A percentile compares a stretch with the other conserved stretches of the same genome.
Conservation (phyloP, 2,797 vertebrate species). For the Garrulus glandarius region DNA sequence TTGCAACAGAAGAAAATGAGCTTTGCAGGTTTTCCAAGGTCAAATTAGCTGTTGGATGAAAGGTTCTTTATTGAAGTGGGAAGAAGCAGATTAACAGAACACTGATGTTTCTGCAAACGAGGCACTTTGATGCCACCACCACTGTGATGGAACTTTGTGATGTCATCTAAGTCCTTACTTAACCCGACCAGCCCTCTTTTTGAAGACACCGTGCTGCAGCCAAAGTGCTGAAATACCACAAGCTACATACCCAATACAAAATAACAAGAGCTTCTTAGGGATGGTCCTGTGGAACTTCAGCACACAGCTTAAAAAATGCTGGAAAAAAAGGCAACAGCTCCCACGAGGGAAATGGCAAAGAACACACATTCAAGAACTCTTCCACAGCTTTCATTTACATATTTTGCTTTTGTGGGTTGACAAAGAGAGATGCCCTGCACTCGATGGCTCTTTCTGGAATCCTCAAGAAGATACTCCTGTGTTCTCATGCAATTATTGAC, state of each 20-base stretch:
- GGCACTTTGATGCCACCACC: neutral
- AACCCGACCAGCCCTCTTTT: neutral
- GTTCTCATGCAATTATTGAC: neutral
- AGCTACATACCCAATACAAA: neutral
- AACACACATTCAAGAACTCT: neutral
- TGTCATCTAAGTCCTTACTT: neutral
- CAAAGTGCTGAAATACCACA: neutral
- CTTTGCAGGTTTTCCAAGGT: neutral
- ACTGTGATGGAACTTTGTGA: neutral
- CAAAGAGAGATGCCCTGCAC: neutral
- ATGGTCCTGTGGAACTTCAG: neutral
- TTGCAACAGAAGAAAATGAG: neutral
- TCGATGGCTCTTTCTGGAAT: fast-evolving
- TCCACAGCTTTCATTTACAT: neutral
- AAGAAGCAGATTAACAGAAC: neutral
- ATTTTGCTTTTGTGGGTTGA: neutral
- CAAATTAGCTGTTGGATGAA: neutral
- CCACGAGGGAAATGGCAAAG: neutral
- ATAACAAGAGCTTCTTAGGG: neutral
- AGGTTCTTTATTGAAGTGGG: neutral
- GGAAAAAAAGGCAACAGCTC: neutral
- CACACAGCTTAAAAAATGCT: neutral
- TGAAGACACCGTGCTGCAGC: neutral
- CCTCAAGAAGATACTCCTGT: neutral
- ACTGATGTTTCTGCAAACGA: neutral